These are phyloP conservation scores for Chrysopilus asiliformis DNA, from an alignment of 2,888 invertebrate genomes.

Conservation along the genomic window DNA sequence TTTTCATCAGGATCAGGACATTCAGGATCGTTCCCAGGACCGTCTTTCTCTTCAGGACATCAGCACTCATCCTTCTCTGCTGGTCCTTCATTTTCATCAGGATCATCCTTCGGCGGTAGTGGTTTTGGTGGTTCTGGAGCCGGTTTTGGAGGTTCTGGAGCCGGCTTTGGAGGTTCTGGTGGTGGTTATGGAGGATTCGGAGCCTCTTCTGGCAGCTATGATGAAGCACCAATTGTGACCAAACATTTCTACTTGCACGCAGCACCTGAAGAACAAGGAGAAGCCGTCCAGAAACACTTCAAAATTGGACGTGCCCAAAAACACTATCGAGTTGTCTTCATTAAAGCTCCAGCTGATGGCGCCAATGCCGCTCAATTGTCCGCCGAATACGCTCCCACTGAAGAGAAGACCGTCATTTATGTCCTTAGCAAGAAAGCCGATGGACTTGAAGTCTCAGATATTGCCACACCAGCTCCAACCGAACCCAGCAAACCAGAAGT, in stretches of 20 bases:
- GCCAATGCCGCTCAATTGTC: conserved; percentile 1
- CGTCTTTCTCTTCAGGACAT: not conserved
- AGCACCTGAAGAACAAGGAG: conserved; percentile 15
- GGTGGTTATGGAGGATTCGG: conserved; percentile 1
- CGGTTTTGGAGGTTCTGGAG: conserved; percentile 2
- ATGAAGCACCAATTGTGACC: conserved; percentile 12
- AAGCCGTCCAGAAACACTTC: conserved; percentile 10
- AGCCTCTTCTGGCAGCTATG: not conserved
- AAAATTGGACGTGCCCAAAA: conserved; percentile 12
- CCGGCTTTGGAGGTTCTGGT: not conserved
- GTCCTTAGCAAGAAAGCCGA: conserved; percentile 30
- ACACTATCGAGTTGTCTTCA: conserved; percentile 16
- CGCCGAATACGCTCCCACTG: conserved; percentile 25
- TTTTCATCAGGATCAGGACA: no score
- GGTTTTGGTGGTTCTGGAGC: not conserved
- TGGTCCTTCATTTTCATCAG: not conserved
- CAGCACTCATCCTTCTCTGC: not conserved
- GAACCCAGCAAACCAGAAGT: conserved; percentile 30
- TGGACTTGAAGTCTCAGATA: conserved; percentile 25
- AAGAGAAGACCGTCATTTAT: conserved; percentile 35
- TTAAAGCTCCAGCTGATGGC: conserved; percentile 15
- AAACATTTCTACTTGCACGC: conserved; percentile 16
- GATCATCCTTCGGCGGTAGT: not conserved
- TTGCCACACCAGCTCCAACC: conserved; percentile 23
- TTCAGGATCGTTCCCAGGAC: not conserved